phyloP scores from a whole-genome alignment of 2,797 vertebrate species.

The Mareca penelope region DNA sequence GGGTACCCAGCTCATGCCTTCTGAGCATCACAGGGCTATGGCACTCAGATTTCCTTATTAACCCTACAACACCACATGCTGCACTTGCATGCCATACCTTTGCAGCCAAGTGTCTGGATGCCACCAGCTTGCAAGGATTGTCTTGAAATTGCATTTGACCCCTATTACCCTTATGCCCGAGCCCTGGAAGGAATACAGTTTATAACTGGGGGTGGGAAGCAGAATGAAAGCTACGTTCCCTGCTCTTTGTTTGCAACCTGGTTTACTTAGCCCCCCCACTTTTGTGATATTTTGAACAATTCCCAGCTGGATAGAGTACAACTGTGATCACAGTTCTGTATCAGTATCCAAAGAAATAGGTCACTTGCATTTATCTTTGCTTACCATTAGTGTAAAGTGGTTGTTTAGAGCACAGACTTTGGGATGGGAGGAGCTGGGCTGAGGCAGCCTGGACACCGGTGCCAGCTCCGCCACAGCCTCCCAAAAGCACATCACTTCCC shows the following conservation, averaged over 20 bases:
- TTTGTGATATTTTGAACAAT: neutral
- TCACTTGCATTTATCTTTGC: neutral
- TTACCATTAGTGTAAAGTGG: too few species aligned
- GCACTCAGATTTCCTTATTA: neutral
- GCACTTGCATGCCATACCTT: fast-evolving
- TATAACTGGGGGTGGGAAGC: neutral
- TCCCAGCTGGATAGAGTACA: neutral
- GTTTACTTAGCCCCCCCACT: neutral
- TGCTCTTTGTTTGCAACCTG: neutral
- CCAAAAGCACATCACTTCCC: neutral
- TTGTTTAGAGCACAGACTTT: neutral
- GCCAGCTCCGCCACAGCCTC: neutral
- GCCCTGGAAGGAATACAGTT: neutral
- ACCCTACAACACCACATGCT: fast-evolving
- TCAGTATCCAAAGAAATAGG: neutral
- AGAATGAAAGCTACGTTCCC: fast-evolving
- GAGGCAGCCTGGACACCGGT: fast-evolving
- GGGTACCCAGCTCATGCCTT: too few species aligned
- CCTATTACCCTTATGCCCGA: fast-evolving
- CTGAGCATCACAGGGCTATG: fast-evolving
- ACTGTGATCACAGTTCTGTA: fast-evolving
- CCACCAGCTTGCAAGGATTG: neutral
- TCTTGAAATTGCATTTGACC: fast-evolving
- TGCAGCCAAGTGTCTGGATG: too few species aligned
- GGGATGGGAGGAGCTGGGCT: neutral